Evolutionary conservation across 2,797 vertebrate genomes (phyloP).

Genomic region (Epinephelus awoara): DNA sequence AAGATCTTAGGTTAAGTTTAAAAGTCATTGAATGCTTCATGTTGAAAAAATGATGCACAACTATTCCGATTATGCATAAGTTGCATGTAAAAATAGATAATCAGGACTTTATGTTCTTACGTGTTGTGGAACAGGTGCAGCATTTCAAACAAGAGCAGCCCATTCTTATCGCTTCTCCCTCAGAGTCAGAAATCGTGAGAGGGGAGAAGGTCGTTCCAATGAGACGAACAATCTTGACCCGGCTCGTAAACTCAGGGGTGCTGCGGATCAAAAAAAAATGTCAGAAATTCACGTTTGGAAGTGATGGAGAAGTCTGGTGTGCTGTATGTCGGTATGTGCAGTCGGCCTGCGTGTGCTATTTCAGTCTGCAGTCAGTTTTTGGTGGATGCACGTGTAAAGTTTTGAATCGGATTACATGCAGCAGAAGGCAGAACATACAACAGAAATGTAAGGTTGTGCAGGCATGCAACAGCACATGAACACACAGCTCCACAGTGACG

Average conservation of each 20-base stretch:
- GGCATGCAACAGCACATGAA: conserved; percentile 50
- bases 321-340: conserved; percentile 40
- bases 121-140: conserved; percentile 82
- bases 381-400: conserved; percentile 44
- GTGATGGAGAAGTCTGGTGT: conserved; percentile 73
- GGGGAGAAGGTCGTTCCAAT: conserved; percentile 74
- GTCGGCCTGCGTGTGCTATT: conserved; percentile 58
- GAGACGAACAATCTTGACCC: conserved; percentile 66
- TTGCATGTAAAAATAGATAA: conserved; percentile 73
- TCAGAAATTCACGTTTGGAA: conserved; percentile 79
- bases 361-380: conserved; percentile 58
- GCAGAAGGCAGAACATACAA: conserved; percentile 30
- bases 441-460: conserved; percentile 58
- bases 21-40: not conserved
- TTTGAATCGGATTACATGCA: conserved; percentile 60
- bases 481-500: conserved; percentile 34
- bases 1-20: no score
- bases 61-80: conserved; percentile 27
- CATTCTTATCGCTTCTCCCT: conserved; percentile 62
- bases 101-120: conserved; percentile 57
- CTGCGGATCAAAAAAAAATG: conserved; percentile 57
- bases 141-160: conserved; percentile 60
- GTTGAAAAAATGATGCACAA: conserved; percentile 5
- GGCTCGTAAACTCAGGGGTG: conserved; percentile 75
- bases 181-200: conserved; percentile 77